Base-by-base conservation (phyloP, 2,888 invertebrate genomes). In the Scaeva pyrastri region DNA sequence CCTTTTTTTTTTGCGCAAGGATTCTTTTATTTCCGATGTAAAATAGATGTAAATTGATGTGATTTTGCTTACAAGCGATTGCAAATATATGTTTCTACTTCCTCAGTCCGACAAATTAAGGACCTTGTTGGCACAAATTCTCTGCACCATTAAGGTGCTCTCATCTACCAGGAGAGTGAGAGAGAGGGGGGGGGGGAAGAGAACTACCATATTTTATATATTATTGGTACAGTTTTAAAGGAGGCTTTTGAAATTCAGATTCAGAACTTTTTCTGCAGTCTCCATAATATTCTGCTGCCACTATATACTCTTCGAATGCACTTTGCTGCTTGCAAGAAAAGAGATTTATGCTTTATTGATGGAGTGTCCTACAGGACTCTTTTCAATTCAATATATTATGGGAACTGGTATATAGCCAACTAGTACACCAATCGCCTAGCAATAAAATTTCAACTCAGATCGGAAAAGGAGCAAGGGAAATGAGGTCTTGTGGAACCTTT, bases 271-370 rank as follows among this genome's bases (percentile, higher is more conserved):
- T 62, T 68, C 70, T 62, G 62, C 83, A 74, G 43, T 56, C 11
- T 19, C 56, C 81, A 31, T 31, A 71, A 68, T 70, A 73, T 70
- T 16, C 62, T 45, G 31, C 19, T 48, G 10, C 3, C n/a, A 8
- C n/a, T 45, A 45, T 6, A 3, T 7, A 31, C 3, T 7, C 64
- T 52, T 26, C 23, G 26, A 10, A 23, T 23, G 16, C 21, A 45
- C 45, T 56, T 55, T n/a, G n/a, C n/a, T 72, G 39, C 36, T 70
- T 77, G 55, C n/a, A 50, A 66, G 50, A 56, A 66, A 56, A 78
- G 81, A 78, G 81, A 78, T 86, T 82, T 77, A 86, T 86, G 66
- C 64, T 71, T 82, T 86, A 78, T 86, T 86, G 82, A 86, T 81
- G 70, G 70, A 73, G 73, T 66, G 26, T 73, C 81, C 85, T 73